Percentiles rank a stretch among this genome's conserved stretches.
Conservation (phyloP, 2,113 vertebrate species). For the Alethe diademata region DNA sequence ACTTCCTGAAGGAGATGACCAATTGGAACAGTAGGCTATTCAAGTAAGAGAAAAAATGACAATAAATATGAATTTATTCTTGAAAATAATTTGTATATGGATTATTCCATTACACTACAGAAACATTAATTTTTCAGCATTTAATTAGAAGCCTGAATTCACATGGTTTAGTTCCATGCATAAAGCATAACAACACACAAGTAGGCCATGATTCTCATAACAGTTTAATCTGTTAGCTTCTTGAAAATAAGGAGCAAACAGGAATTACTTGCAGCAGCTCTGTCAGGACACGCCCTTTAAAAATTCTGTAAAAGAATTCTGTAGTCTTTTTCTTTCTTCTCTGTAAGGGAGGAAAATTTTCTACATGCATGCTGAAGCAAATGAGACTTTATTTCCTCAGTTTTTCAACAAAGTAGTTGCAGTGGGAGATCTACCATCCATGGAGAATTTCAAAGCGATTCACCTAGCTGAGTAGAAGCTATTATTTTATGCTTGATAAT, state of each 20-base stretch:
- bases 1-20: background rate
- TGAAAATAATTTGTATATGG: background rate
- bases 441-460: slow-evolving; percentile 1
- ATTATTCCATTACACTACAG: background rate
- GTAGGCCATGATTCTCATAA: background rate
- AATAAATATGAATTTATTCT: background rate
- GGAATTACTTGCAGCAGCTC: background rate
- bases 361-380: background rate
- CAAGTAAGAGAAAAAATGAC: background rate
- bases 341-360: background rate
- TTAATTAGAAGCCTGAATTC: background rate
- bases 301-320: background rate
- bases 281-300: background rate
- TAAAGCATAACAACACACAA: background rate
- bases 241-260: background rate
- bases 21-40: background rate
- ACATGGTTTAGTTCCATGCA: background rate
- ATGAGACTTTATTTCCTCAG: background rate
- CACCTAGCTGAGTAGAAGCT: slow-evolving; percentile 6
- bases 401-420: background rate
- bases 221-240: background rate
- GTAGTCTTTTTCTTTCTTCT: background rate
- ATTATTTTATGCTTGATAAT: slow-evolving; percentile 19
- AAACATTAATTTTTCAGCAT: background rate
- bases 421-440: background rate